Evolutionary conservation across 2,113 vertebrate species (phyloP).

Genomic region (Periophthalmus modestus): DNA sequence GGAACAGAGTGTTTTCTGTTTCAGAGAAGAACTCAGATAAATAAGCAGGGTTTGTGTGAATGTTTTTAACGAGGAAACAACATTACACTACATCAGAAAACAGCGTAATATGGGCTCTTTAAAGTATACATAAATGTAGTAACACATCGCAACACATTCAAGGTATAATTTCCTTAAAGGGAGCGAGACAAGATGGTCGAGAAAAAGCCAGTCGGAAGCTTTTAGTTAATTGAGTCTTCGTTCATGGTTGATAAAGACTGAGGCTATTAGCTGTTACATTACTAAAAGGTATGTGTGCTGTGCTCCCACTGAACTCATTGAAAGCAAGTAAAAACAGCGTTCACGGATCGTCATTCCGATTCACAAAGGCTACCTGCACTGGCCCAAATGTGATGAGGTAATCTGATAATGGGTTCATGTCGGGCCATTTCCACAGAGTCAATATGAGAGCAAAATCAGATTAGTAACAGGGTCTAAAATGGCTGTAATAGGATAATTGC

Average conservation of each 20-base stretch:
- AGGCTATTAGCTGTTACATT: slow-evolving; percentile 26
- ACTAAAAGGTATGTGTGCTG: slow-evolving; percentile 5
- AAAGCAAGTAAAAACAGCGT: slow-evolving; percentile 46
- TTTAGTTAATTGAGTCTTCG: slow-evolving; percentile 26
- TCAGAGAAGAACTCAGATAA: no score
- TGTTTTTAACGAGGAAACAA: no score
- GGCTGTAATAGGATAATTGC: background rate
- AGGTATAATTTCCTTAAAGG: slow-evolving; percentile 17
- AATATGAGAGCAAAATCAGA: background rate
- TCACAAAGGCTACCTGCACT: background rate
- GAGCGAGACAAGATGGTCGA: background rate
- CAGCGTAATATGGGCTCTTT: background rate
- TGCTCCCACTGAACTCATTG: slow-evolving; percentile 44
- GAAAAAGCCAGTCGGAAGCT: slow-evolving; percentile 30
- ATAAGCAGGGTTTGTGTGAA: no score
- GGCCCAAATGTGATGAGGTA: slow-evolving; percentile 8
- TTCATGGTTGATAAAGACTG: slow-evolving; percentile 29
- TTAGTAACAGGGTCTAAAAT: background rate
- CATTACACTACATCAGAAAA: no score
- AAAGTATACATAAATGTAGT: slow-evolving; percentile 33
- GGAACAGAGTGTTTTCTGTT: no score
- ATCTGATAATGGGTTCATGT: slow-evolving; percentile 4
- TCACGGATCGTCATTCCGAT: slow-evolving; percentile 19
- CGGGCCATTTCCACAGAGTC: background rate
- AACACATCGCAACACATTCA: slow-evolving; percentile 18